Conservation (phyloP, 2,888 invertebrate species). For the Papilio gigon region DNA sequence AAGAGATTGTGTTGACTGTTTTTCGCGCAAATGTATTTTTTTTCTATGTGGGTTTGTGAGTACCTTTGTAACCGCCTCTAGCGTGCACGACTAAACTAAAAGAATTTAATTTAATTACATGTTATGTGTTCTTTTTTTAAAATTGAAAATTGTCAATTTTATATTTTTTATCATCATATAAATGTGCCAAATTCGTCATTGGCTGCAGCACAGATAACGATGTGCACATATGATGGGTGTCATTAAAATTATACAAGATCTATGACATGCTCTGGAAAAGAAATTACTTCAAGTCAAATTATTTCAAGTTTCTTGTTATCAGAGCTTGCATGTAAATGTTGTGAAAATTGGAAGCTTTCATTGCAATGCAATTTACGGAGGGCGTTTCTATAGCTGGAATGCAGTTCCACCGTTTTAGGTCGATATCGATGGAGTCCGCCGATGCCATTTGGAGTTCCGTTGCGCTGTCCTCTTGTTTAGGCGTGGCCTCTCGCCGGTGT, state of each 20-base stretch:
- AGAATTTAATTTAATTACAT: too few relatives aligned
- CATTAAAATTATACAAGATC: neutral
- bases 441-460: constrained; percentile 68
- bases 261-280: neutral
- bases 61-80: neutral
- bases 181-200: too few relatives aligned
- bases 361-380: constrained; percentile 24
- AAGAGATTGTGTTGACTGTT: too few relatives aligned
- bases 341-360: neutral
- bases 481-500: constrained; percentile 58
- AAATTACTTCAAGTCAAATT: neutral
- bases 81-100: neutral
- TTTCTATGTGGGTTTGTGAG: neutral
- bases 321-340: neutral
- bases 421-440: constrained; percentile 45
- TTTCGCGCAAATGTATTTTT: neutral
- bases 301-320: neutral
- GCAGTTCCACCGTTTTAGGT: constrained; percentile 36
- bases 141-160: too few relatives aligned
- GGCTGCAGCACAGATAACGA: too few relatives aligned
- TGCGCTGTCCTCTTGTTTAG: constrained; percentile 64
- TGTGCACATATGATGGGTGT: neutral
- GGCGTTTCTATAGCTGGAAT: constrained; percentile 30
- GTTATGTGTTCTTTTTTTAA: too few relatives aligned
- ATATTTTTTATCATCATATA: too few relatives aligned